phyloP scores from a whole-genome alignment of 1,140 invertebrate genomes.

The Coenobita brevimanus region DNA sequence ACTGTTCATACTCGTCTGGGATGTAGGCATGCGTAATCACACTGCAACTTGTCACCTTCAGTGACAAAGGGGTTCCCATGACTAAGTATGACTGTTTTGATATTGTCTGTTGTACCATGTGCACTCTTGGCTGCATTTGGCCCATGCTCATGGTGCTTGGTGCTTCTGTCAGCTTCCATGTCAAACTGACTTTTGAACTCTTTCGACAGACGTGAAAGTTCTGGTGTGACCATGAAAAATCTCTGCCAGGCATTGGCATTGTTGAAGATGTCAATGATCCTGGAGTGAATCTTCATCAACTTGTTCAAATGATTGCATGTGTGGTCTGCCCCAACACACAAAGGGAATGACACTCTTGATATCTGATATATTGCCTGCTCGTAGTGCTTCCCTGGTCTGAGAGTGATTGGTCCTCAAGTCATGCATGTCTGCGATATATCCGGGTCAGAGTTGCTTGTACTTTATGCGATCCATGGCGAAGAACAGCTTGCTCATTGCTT shows the following conservation, averaged over 20 bases:
- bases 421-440: slow-evolving; percentile 25
- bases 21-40: slow-evolving; percentile 26
- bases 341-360: slow-evolving; percentile 3
- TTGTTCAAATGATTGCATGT: slow-evolving; percentile 25
- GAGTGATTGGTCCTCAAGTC: slow-evolving; percentile 16
- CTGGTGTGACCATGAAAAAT: slow-evolving; percentile 20
- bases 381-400: slow-evolving; percentile 12
- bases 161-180: slow-evolving; percentile 14
- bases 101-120: neutral
- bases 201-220: slow-evolving; percentile 4
- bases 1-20: slow-evolving; percentile 6
- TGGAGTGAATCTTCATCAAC: slow-evolving; percentile 1
- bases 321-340: slow-evolving; percentile 17
- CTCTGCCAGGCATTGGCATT: slow-evolving; percentile 31
- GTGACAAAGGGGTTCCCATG: neutral
- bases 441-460: slow-evolving; percentile 16
- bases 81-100: neutral
- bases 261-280: neutral
- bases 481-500: slow-evolving; percentile 47
- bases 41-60: slow-evolving; percentile 11
- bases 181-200: slow-evolving; percentile 25
- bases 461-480: slow-evolving; percentile 37
- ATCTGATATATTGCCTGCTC: slow-evolving; percentile 5
- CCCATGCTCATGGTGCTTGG: slow-evolving; percentile 26
- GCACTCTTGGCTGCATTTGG: slow-evolving; percentile 13